Base-by-base conservation (phyloP, 2,888 invertebrate genomes). In the Tupiocoris notatus region DNA sequence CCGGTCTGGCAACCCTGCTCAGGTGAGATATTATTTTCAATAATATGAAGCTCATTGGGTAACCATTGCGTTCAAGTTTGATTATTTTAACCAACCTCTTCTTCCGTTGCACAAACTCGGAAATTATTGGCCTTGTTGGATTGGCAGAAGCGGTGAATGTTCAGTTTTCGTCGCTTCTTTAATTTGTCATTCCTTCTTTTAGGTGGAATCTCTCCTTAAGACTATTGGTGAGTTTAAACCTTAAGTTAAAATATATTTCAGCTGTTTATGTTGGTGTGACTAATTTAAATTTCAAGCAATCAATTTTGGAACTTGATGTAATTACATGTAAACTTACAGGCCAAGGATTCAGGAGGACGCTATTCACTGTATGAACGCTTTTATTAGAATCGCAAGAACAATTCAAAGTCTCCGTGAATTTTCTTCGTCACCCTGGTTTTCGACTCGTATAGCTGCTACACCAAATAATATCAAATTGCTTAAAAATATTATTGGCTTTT, bases 201-300 rank as follows among this genome's bases (percentile, higher is more conserved):
- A 79, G 79, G 76, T 79, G 16, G 84, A 85, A 77, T 84, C 83
- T 16, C 85, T 87, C 79, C 81, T 87, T 56, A 86, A 85, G 80
- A 87, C 86, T 79, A 84, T 87, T 71, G 86, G 85, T 84, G 79
- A 79, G 81, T 80, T 25, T 39, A n/a, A n/a, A n/a, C n/a, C n/a
- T n/a, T n/a, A n/a, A n/a, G n/a, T n/a, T n/a, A n/a, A n/a, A n/a
- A n/a, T n/a, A n/a, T n/a, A n/a, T n/a, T n/a, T n/a, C n/a, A n/a
- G n/a, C n/a, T n/a, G n/a, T n/a, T n/a, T n/a, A n/a, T n/a, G n/a
- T n/a, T n/a, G n/a, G n/a, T n/a, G n/a, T n/a, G n/a, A n/a, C n/a
- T n/a, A n/a, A n/a, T n/a, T n/a, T n/a, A n/a, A n/a, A n/a, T n/a
- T n/a, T n/a, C n/a, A n/a, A n/a, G n/a, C n/a, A n/a, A n/a, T n/a